A percentile compares a stretch with the other conserved stretches of the same genome.
phyloP scores from a whole-genome alignment of 1,140 invertebrate species.

The Drosophila ercepeae region DNA sequence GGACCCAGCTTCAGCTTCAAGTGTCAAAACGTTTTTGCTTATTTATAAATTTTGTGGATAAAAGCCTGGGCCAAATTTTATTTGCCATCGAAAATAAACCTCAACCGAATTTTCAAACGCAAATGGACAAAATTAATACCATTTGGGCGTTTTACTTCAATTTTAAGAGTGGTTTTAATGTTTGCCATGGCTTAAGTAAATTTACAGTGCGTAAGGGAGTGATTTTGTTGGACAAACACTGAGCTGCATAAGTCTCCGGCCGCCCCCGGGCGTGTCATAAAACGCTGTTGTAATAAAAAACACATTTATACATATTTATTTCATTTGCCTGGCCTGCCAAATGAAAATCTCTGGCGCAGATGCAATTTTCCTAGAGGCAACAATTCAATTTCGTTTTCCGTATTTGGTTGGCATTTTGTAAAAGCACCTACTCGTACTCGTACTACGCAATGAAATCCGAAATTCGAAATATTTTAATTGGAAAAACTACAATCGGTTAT shows the following conservation, averaged over 20 bases:
- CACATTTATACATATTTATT: constrained; percentile 6
- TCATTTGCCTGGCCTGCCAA: constrained; percentile 19
- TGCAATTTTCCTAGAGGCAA: constrained; percentile 52
- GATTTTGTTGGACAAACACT: constrained; percentile 5
- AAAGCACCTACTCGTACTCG: not conserved
- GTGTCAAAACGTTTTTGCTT: not conserved
- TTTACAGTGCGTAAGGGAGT: constrained; percentile 46
- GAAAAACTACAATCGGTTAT: constrained; percentile 70
- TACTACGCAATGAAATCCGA: constrained; percentile 33
- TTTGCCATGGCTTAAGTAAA: constrained; percentile 47
- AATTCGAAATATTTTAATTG: constrained; percentile 67
- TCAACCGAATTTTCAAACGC: constrained; percentile 5
- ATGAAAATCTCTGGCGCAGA: constrained; percentile 44
- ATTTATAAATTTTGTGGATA: not conserved
- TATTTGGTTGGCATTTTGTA: no score
- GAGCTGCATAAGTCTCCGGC: constrained; percentile 20
- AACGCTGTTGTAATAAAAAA: constrained; percentile 35
- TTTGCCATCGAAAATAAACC: constrained; percentile 9
- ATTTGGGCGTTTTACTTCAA: constrained; percentile 25
- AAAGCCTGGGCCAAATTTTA: constrained; percentile 3
- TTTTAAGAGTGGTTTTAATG: constrained; percentile 33
- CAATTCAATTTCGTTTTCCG: constrained; percentile 51
- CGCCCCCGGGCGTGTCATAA: constrained; percentile 49
- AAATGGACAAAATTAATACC: constrained; percentile 35
- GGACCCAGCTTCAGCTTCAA: not conserved